phyloP scores from a whole-genome alignment of 1,140 invertebrate species.

The Melipona quadrifasciata region DNA sequence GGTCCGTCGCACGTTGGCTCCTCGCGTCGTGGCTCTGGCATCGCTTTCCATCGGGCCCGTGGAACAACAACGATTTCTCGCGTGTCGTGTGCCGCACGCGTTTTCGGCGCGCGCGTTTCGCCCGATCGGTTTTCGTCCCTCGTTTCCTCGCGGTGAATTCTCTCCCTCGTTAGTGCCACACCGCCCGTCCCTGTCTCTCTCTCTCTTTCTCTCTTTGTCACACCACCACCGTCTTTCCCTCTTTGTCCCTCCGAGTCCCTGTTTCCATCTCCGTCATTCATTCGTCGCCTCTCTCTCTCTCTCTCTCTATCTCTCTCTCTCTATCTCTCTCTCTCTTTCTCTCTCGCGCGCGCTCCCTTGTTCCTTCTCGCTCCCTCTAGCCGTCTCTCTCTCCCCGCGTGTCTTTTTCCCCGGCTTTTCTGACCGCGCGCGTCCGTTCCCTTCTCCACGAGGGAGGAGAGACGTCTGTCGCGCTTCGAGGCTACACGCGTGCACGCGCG shows the following conservation, averaged over 20 bases:
- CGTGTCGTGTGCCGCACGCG: constrained; percentile 1
- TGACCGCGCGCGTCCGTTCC: constrained; percentile 50
- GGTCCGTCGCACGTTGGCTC: neutral
- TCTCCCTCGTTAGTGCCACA: constrained; percentile 48
- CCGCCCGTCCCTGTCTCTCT: constrained; percentile 22
- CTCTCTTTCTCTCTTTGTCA: constrained; percentile 9
- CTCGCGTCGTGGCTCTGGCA: neutral
- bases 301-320: neutral
- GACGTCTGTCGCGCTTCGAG: constrained; percentile 54
- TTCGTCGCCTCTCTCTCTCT: neutral
- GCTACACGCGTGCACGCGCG: constrained; percentile 54
- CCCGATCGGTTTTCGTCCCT: constrained; percentile 20
- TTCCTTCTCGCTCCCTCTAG: constrained; percentile 19
- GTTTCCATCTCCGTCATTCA: neutral
- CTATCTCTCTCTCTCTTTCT: neutral
- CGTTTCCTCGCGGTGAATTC: constrained; percentile 33
- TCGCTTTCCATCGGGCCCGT: neutral
- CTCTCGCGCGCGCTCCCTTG: constrained; percentile 4
- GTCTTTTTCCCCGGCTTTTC: constrained; percentile 53
- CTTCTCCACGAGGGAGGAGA: constrained; percentile 57
- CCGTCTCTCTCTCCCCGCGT: constrained; percentile 37
- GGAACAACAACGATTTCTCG: neutral
- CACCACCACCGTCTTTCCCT: neutral
- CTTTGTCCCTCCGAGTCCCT: neutral
- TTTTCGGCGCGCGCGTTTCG: constrained; percentile 23